Base-by-base conservation (phyloP, 92 coral and sea anemone genomes). In the Blastomussa wellsi region DNA sequence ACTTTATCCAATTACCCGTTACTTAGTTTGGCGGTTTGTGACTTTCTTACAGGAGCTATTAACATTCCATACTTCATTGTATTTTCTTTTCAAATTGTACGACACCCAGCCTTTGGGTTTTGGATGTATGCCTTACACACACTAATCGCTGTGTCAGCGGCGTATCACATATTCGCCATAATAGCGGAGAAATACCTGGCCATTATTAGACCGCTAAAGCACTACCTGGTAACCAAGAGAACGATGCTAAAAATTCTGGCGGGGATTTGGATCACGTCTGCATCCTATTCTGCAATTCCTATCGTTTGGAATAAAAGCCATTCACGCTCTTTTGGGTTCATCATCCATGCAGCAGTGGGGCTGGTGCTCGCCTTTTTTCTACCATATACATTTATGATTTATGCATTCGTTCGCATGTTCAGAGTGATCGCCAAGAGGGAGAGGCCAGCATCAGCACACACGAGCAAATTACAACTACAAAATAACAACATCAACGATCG, bases 171-270 rank as follows among this genome's bases (percentile, higher is more conserved):
- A 16, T 82, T 91, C 3, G 79, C 79, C 31, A 88, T 91, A 22
- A 92, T 91, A 3, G 89, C 78, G 11, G 93, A 89, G 68, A 89
- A 90, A 55, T 92, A 92, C 78, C 78, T 92, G 35, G 95, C 95
- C 0, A 92, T 90, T 35, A 68, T 92, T 17, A 85, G 87, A 38
- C 95, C 95, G 19, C 86, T 92, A 0, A 78, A 75, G 48, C 95
- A 92, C 67, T 82, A 83, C 36, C 84, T 72, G 20, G 83, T 89
- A 41, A 91, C 89, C n/a, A 92, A 88, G 55, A 83, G 74, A 37
- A 48, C 44, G 82, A 49, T 88, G 5, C 79, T 83, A 19, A 42
- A 35, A 24, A 77, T 79, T 48, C 49, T 87, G 42, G 31, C 53
- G 16, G 71, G 81, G 4, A 72, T 92, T 32, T 92, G 95, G 95